A percentile compares a stretch with the other conserved stretches of the same genome.
These are phyloP conservation scores for Chromis chromis DNA, from an alignment of 2,797 vertebrate genomes.

Conservation along the genomic window DNA sequence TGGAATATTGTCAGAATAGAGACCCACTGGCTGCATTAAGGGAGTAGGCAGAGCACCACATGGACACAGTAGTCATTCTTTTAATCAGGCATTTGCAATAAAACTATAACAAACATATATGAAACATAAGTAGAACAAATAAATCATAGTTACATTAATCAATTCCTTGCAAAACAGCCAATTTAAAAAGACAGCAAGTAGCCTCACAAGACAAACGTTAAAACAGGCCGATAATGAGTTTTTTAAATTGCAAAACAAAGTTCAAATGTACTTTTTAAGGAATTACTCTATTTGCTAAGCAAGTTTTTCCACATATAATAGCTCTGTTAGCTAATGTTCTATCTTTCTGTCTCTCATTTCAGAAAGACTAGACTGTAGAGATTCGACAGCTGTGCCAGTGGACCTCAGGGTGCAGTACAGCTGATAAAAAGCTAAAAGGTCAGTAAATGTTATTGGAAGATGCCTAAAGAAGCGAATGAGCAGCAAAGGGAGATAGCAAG, in stretches of 20 bases:
- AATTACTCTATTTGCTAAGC: not conserved
- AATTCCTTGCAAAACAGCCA: not conserved
- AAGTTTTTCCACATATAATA: not conserved
- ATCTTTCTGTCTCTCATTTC: constrained; percentile 15
- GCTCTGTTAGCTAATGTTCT: constrained; percentile 15
- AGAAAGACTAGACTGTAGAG: constrained; percentile 34
- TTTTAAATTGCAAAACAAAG: not conserved
- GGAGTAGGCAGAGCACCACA: constrained; percentile 40
- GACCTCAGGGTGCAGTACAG: constrained; percentile 33
- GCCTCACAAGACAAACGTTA: not conserved
- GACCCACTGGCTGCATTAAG: constrained; percentile 47
- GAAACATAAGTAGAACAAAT: constrained; percentile 10
- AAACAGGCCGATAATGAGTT: not conserved
- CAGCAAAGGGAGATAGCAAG: constrained; percentile 17
- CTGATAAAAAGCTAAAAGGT: constrained; percentile 55
- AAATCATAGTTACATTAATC: constrained; percentile 2
- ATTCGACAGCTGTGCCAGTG: constrained; percentile 30
- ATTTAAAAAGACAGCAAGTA: not conserved
- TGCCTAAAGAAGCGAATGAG: constrained; percentile 28
- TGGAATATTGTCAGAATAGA: constrained; percentile 50
- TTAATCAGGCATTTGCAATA: constrained; percentile 32
- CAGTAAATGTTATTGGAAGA: constrained; percentile 49
- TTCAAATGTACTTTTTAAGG: constrained; percentile 41
- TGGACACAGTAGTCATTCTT: constrained; percentile 39
- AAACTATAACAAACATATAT: constrained; percentile 28